Base-by-base conservation (phyloP, 2,797 vertebrate species). In the Amphiprion clarkii region DNA sequence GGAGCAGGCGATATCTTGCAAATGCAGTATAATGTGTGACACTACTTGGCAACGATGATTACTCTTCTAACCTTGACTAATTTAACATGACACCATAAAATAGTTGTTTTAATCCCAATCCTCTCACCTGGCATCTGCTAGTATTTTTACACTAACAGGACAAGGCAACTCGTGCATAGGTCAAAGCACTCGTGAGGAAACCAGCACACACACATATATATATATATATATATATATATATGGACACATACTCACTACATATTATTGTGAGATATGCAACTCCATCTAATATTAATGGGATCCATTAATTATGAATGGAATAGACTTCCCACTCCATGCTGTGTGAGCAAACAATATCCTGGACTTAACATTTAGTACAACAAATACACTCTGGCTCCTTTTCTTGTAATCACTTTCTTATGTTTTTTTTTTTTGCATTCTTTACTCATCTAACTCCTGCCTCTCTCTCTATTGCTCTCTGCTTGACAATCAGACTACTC, bases 301-400 rank as follows among this genome's bases (percentile, higher is more conserved):
- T 29, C 29, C 55, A 76, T 93, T 33, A 87, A 91, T 90, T 76
- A 91, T 91, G 68, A 72, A 89, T 74, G 29, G 27, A 61, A 76
- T 76, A 57, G 83, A 33, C 68, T 71, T 79, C 11, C 23, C 3
- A 46, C 60, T 60, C 58, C 64, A 33, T 53, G 55, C 61, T 67
- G 51, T 67, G 51, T 51, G 55, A 71, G 71, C 61, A 88, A 88
- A 87, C 61, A 79, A 61, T 77, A 72, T 65, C 21, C 31, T 40
- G 59, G 57, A 46, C 70, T 76, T 77, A 81, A 70, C 67, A 83
- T 76, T 67, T 64, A 73, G 52, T 36, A 62, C 31, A 76, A 66
- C 60, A 82, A 69, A 61, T n/a, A 57, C 66, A 55, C n/a, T 51
- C 39, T n/a, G 42, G 9, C 13, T 62, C 29, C n/a, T 57, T 10